Evolutionary conservation across 1,140 invertebrate species (phyloP), one percentile per base, ranked within the genome.

Genomic region (Hetaerina americana): DNA sequence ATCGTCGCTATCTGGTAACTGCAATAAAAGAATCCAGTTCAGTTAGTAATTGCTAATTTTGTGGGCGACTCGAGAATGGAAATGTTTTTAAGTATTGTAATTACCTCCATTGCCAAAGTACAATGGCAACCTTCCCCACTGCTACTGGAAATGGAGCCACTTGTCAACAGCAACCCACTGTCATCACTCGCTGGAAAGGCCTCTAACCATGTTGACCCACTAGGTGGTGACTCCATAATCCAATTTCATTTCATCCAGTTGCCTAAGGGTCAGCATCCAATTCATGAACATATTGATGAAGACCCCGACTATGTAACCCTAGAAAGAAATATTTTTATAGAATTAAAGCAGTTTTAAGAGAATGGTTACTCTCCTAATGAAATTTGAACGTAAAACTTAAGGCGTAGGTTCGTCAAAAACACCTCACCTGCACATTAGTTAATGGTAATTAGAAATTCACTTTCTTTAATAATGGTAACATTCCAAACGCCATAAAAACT

Each of bases 1-100:
- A 76, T 86, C 86, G 75, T 89, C 87, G 76, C 87, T 89, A 76
- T 89, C 87, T 78, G 86, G 82, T 79, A 87, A 84, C 86, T 87
- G 71, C 70, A 78, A 75, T 74, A 78, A 72, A 5, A 26, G 67
- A 26, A 25, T 68, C n/a, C n/a, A 68, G 18, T 68, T 5, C 6
- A 5, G 27, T 3, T 2, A 68, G 2, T 25, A 68, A 1, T 68
- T 5, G 12, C 22, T 22, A 57, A 57, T 57, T 57, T 57, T 57
- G n/a, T n/a, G n/a, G n/a, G n/a, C n/a, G n/a, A n/a, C n/a, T n/a
- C n/a, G n/a, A n/a, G n/a, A n/a, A n/a, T n/a, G n/a, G n/a, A n/a
- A n/a, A n/a, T n/a, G n/a, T 57, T 57, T 57, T 12, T 12, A 57
- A 57, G 22, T 57, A 12, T 57, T 72, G 72, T 71, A 78, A 75